Evolutionary conservation across 2,888 invertebrate genomes (phyloP).

Genomic region (Carcina quercana): DNA sequence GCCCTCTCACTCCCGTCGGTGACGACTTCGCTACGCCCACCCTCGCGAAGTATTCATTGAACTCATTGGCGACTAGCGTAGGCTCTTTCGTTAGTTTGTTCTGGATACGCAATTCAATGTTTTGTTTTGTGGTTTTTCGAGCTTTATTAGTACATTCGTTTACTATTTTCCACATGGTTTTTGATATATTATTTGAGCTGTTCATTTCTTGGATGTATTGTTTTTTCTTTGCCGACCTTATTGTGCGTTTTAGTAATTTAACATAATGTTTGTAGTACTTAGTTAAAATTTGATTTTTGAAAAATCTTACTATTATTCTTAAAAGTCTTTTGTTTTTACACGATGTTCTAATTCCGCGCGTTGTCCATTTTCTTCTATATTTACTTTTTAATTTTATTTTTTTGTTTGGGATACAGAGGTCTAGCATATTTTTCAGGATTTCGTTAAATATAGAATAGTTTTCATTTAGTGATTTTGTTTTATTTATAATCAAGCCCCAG

Average conservation of each 20-base stretch:
- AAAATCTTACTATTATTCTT: neutral
- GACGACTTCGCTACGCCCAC: neutral
- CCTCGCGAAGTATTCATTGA: neutral
- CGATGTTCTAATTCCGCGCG: slow-evolving; percentile 1
- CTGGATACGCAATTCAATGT: neutral
- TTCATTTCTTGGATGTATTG: neutral
- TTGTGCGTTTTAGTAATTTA: neutral
- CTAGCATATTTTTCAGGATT: neutral
- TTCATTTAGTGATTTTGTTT: neutral
- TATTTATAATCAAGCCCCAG: neutral
- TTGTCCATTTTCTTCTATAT: slow-evolving; percentile 2
- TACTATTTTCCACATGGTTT: slow-evolving; percentile 1
- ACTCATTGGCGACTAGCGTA: neutral
- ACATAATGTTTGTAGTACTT: slow-evolving; percentile 2
- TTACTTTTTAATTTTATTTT: slow-evolving; percentile 3
- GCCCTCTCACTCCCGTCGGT: neutral
- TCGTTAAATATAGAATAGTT: slow-evolving; percentile 1
- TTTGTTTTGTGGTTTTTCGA: neutral
- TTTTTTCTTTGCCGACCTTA: neutral
- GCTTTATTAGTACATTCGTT: slow-evolving; percentile 1
- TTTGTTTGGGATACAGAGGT: slow-evolving; percentile 1
- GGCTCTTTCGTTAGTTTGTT: neutral
- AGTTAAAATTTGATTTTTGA: neutral
- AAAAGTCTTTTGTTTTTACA: slow-evolving; percentile 1
- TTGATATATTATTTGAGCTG: neutral